These are phyloP conservation scores for Pampusana beccarii DNA, from an alignment of 2,113 vertebrate genomes.

Conservation along the genomic window DNA sequence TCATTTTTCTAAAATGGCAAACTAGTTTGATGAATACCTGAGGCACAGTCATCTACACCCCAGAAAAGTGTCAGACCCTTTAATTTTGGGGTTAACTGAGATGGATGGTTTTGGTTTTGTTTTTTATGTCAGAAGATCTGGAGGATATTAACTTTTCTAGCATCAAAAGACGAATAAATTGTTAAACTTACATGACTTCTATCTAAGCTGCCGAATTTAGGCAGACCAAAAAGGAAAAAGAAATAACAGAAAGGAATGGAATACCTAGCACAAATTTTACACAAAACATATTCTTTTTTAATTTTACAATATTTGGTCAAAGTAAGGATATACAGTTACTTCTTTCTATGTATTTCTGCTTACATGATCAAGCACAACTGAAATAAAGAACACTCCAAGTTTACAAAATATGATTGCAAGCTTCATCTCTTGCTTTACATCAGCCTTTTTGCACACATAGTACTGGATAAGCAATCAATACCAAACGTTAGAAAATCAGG, in stretches of 20 bases:
- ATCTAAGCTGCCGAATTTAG: background rate
- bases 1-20: background rate
- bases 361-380: background rate
- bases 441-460: background rate
- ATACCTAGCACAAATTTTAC: background rate
- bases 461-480: background rate
- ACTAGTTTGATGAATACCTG: background rate
- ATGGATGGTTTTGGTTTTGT: background rate
- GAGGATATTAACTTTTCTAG: background rate
- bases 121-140: background rate
- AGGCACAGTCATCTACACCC: background rate
- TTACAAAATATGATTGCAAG: background rate
- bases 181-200: background rate
- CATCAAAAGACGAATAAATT: background rate
- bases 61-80: background rate
- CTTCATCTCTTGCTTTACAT: background rate
- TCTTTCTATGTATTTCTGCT: background rate
- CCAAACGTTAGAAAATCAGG: background rate
- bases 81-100: background rate
- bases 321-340: background rate
- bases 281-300: background rate
- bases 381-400: background rate
- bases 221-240: background rate
- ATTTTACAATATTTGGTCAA: background rate
- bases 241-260: background rate